Base-by-base conservation (phyloP, 1,140 invertebrate species). In the Pogonus chalceus region DNA sequence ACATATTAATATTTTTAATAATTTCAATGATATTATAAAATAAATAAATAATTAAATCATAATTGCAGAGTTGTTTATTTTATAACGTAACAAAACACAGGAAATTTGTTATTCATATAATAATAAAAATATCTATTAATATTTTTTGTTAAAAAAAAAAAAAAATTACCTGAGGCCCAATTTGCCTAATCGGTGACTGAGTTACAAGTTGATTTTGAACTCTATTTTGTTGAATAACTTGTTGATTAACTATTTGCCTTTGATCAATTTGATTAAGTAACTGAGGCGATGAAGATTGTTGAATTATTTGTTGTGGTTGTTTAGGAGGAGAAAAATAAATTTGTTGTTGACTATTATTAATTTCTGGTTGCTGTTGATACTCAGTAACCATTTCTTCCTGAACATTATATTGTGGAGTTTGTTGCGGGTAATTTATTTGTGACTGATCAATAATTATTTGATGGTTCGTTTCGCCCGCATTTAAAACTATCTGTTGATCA, bases 401-500 rank as follows among this genome's bases (percentile, higher is more conserved):
- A 16, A 59, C 24, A 12, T 54, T 51, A 47, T 59, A 61, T 22
- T 56, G 53, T 20, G 52, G 51, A 9, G 52, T 43, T 9, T 9
- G 37, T 18, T 43, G 51, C 51, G 56, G 59, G 50, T 61, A 61
- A 31, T 58, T 49, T 23, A 59, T 53, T 51, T 49, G 57, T 16
- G 58, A 53, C 23, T 59, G 61, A 39, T 63, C 59, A 14, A 63
- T 49, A 23, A 61, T 60, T 47, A 63, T 52, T 49, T 57, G 58
- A 46, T 63, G 64, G 2, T 9, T 4, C 9, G 21, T 23, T 22
- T 49, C 48, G 2, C 12, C 12, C 7, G 20, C 43, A 37, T 58
- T 54, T 37, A 55, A 56, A 20, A 66, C 59, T 62, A 67, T 64
- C 14, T 66, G 54, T 54, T 66, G 63, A 53, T 67, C 60, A 24